These are phyloP conservation scores for Gymnothorax reevesii DNA, from an alignment of 2,797 vertebrate species.

Conservation along the genomic window DNA sequence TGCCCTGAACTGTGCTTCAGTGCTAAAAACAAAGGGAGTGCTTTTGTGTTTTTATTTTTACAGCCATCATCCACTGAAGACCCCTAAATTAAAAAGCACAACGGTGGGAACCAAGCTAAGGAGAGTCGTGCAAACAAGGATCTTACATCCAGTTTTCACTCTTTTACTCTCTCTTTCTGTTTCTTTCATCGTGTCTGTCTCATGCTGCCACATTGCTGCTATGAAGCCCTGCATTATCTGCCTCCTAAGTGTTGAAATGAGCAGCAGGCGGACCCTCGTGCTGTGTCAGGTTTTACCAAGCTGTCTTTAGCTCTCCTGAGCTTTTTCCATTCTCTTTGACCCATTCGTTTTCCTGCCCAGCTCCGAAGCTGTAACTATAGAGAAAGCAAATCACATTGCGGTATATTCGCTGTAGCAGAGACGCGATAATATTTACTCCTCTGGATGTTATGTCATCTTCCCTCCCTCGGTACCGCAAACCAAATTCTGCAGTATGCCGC, in stretches of 20 bases:
- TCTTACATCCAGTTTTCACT: background rate
- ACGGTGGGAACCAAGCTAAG: background rate
- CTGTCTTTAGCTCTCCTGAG: too few relatives aligned
- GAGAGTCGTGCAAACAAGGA: background rate
- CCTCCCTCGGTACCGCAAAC: background rate
- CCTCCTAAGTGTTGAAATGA: background rate
- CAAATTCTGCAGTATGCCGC: background rate
- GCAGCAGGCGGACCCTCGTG: background rate
- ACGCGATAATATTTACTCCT: background rate
- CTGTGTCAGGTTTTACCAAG: too few relatives aligned
- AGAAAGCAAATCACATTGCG: background rate
- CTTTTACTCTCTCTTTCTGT: background rate
- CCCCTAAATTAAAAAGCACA: background rate
- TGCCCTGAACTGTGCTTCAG: background rate
- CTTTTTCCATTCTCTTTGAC: background rate
- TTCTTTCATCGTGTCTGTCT: too few relatives aligned
- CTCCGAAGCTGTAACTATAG: background rate
- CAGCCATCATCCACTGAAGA: background rate
- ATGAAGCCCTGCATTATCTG: background rate
- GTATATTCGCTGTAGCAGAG: background rate
- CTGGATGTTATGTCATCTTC: background rate
- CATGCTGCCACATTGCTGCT: background rate
- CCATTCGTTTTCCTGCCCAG: background rate
- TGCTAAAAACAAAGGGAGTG: background rate
- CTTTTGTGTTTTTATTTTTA: slow-evolving; percentile 7